Evolutionary conservation across 1,140 invertebrate genomes (phyloP).

Genomic region (Medauroidea extradentata): DNA sequence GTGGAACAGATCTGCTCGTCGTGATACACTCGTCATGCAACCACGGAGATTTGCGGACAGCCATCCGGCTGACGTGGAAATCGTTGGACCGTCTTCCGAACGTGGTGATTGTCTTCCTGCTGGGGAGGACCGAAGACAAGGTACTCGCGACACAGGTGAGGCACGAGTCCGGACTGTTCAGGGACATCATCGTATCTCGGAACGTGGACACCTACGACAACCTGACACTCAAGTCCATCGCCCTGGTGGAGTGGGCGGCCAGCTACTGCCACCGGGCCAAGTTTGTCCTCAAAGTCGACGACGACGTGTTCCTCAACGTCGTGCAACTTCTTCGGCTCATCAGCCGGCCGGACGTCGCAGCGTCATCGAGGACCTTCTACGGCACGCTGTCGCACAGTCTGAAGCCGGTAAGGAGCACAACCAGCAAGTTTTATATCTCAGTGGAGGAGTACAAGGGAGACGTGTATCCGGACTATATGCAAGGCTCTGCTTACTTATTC

Average conservation of each 20-base stretch:
- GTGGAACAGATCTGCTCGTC: slow-evolving; percentile 61
- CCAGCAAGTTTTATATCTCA: slow-evolving; percentile 82
- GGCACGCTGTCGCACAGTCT: slow-evolving; percentile 77
- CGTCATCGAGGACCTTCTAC: slow-evolving; percentile 65
- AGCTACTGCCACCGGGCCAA: slow-evolving; percentile 68
- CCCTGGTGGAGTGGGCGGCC: slow-evolving; percentile 77
- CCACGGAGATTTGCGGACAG: slow-evolving; percentile 65
- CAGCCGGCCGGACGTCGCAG: slow-evolving; percentile 51
- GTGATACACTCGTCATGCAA: slow-evolving; percentile 74
- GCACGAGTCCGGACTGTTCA: slow-evolving; percentile 65
- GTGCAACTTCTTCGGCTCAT: slow-evolving; percentile 66
- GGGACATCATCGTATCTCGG: slow-evolving; percentile 69
- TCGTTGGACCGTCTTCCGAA: slow-evolving; percentile 67
- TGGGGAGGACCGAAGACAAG: slow-evolving; percentile 29
- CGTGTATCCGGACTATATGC: slow-evolving; percentile 77
- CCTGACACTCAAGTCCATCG: slow-evolving; percentile 80
- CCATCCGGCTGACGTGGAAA: slow-evolving; percentile 82
- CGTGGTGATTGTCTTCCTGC: slow-evolving; percentile 48
- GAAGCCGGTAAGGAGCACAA: slow-evolving; percentile 77
- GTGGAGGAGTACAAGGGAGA: slow-evolving; percentile 61
- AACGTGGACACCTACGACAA: slow-evolving; percentile 84
- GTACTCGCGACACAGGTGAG: slow-evolving; percentile 50
- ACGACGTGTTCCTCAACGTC: slow-evolving; percentile 90
- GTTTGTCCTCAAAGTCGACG: slow-evolving; percentile 81
- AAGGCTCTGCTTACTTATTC: slow-evolving; percentile 80